These are phyloP conservation scores for Acanthosepion esculentum DNA, from an alignment of 2,888 invertebrate species.

Conservation along the genomic window DNA sequence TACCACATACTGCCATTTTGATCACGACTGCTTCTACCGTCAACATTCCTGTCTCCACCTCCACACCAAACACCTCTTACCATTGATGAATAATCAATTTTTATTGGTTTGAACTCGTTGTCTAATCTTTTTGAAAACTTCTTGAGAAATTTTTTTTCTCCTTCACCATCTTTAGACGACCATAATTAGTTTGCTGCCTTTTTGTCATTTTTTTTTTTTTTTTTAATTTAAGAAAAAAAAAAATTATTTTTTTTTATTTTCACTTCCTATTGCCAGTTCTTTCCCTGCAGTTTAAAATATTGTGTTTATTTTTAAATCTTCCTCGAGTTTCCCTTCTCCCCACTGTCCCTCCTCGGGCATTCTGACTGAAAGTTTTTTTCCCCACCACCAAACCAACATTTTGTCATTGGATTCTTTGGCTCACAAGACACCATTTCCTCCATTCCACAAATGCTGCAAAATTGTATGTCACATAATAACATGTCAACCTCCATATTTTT, in stretches of 20 bases:
- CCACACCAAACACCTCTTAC: background rate
- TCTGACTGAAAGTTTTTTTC: background rate
- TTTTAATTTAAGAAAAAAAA: background rate
- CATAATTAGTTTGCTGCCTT: constrained; percentile 6
- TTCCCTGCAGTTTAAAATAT: background rate
- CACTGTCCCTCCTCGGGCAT: background rate
- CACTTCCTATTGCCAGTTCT: background rate
- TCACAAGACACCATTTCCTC: no score
- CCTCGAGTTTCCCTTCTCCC: background rate
- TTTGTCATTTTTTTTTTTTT: background rate
- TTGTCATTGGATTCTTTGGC: background rate
- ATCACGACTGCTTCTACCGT: background rate
- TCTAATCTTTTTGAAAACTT: constrained; percentile 22
- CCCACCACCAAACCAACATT: background rate
- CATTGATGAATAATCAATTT: constrained; percentile 33
- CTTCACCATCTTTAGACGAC: constrained; percentile 4
- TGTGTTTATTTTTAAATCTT: background rate
- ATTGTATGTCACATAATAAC: background rate
- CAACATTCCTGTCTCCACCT: background rate
- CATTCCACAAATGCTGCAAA: no score
- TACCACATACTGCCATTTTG: background rate
- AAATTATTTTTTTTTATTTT: background rate
- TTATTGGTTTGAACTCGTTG: constrained; percentile 11
- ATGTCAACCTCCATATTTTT: background rate
- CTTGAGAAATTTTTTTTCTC: constrained; percentile 6